Conservation (phyloP, 2,113 vertebrate species). For the Hypomesus transpacificus region DNA sequence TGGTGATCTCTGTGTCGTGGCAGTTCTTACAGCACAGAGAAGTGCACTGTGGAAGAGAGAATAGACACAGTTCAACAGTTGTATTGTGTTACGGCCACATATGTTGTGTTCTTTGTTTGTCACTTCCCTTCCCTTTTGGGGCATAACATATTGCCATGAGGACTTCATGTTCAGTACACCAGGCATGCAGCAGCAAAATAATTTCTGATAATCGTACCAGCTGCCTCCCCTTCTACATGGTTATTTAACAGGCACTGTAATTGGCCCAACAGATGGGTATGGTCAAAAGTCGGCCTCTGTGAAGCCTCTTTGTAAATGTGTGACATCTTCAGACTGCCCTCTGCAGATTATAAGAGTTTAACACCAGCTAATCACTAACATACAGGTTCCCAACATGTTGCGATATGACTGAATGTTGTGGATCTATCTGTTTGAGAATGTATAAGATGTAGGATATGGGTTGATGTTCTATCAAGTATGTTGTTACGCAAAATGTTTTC, state of each 20-base stretch:
- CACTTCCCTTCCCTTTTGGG: too few species aligned
- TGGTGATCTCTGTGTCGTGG: conserved; percentile 95
- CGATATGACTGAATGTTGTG: too few species aligned
- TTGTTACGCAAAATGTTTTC: too few species aligned
- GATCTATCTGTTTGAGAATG: too few species aligned
- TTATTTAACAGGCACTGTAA: background rate
- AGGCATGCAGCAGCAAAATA: background rate
- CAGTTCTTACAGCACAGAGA: conserved; percentile 97
- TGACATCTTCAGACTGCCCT: background rate
- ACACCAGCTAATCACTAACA: conserved; percentile 4
- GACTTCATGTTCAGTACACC: background rate
- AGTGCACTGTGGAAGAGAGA: conserved; percentile 78
- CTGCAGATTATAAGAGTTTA: background rate
- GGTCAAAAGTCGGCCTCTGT: background rate
- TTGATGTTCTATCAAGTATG: too few species aligned
- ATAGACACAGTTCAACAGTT: background rate
- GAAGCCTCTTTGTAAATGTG: background rate
- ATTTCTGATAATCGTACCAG: background rate
- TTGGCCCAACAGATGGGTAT: background rate
- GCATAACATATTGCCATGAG: too few species aligned
- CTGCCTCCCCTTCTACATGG: background rate
- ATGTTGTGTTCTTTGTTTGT: too few species aligned
- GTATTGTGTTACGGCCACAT: too few species aligned
- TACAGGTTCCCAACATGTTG: too few species aligned
- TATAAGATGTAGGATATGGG: too few species aligned